phyloP scores from a whole-genome alignment of 2,888 invertebrate species.

The Schrankia costaestrigalis region DNA sequence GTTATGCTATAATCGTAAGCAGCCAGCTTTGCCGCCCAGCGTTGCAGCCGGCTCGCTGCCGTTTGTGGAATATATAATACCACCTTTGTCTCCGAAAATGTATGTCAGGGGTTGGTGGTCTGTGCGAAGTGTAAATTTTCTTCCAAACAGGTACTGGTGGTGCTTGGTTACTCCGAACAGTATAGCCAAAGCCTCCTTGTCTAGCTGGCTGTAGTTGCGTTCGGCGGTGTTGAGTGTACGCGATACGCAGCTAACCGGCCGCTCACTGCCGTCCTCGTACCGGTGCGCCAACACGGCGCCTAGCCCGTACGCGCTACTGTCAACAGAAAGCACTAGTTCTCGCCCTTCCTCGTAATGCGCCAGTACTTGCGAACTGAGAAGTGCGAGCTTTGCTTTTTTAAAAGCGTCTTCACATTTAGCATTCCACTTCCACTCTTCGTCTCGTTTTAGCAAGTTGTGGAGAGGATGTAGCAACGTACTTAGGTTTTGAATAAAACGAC shows the following conservation, averaged over 20 bases:
- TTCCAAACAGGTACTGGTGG: conserved; percentile 10
- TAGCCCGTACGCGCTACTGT: conserved; percentile 26
- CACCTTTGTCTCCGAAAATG: conserved; percentile 8
- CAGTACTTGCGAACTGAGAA: not conserved
- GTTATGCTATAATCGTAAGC: not conserved
- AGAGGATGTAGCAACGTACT: not conserved
- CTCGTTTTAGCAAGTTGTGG: conserved; percentile 1
- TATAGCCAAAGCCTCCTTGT: conserved; percentile 11
- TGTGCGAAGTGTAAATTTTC: conserved; percentile 3
- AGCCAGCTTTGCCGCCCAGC: not conserved
- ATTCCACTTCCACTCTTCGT: not conserved
- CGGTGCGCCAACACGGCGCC: conserved; percentile 24
- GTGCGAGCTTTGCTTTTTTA: not conserved
- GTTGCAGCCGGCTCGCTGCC: conserved; percentile 6
- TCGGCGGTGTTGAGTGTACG: conserved; percentile 9
- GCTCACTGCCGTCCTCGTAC: conserved; percentile 1
- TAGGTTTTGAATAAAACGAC: not conserved
- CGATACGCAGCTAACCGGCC: not conserved
- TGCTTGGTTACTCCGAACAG: conserved; percentile 5
- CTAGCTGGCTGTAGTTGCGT: conserved; percentile 7
- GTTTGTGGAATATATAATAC: conserved; percentile 3
- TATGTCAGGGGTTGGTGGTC: conserved; percentile 7
- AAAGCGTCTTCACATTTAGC: not conserved
- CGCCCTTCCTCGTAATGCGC: conserved; percentile 1
- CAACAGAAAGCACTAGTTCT: conserved; percentile 23